phyloP scores from a whole-genome alignment of 2,113 vertebrate species.

The Polypterus senegalus region DNA sequence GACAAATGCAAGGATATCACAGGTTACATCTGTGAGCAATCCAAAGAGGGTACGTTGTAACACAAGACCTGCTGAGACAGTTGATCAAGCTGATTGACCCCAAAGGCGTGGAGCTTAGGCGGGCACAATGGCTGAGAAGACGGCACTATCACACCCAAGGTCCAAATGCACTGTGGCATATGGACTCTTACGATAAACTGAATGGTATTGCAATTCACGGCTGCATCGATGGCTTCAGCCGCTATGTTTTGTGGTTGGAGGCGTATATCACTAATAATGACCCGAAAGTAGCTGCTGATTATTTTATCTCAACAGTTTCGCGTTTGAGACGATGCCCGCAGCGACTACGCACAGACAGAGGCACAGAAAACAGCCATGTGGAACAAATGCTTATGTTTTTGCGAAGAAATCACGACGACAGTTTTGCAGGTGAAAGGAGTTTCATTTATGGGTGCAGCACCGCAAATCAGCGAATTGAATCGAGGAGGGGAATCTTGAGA shows the following conservation, averaged over 20 bases:
- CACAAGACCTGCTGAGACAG: too few species aligned
- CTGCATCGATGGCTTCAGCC: slow-evolving; percentile 14
- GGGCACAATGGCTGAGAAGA: too few species aligned
- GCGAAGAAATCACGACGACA: background rate
- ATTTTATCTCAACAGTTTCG: slow-evolving; percentile 7
- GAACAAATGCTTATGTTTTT: slow-evolving; percentile 12
- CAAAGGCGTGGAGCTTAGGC: too few species aligned
- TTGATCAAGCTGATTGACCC: too few species aligned
- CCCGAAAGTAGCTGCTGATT: slow-evolving; percentile 7
- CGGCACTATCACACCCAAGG: too few species aligned
- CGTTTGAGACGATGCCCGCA: background rate
- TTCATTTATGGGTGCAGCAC: slow-evolving; percentile 15
- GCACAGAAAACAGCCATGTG: background rate
- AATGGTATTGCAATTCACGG: slow-evolving; percentile 12
- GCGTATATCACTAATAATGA: slow-evolving; percentile 16
- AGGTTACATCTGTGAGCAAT: too few species aligned
- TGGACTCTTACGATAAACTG: too few species aligned
- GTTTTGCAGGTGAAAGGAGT: background rate
- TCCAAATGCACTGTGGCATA: too few species aligned
- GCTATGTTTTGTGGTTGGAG: slow-evolving; percentile 15
- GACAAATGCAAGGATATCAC: too few species aligned
- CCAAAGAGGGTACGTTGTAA: too few species aligned
- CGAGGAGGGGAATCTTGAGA: slow-evolving; percentile 14
- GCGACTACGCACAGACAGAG: slow-evolving; percentile 9
- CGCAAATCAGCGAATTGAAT: slow-evolving; percentile 9